A percentile compares a stretch with the other conserved stretches of the same genome.
phyloP scores from a whole-genome alignment of 2,113 vertebrate species.

The Hemiprocne comata region DNA sequence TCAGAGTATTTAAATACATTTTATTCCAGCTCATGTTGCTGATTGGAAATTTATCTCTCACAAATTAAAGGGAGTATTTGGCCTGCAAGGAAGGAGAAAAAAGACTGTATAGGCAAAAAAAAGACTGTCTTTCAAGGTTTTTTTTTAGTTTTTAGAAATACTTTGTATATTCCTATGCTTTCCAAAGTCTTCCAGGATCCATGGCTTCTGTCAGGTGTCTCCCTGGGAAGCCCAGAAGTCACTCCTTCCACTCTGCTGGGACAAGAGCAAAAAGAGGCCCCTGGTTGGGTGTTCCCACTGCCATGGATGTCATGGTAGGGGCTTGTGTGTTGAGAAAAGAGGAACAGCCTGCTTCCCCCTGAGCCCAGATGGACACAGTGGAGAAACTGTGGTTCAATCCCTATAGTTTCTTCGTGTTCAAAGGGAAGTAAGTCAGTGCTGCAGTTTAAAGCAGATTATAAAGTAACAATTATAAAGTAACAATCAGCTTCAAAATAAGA shows the following conservation, averaged over 20 bases:
- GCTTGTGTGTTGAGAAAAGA: not conserved
- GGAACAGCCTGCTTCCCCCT: not conserved
- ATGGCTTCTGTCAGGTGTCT: accelerated
- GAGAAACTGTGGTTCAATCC: not conserved
- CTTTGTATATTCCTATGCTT: accelerated
- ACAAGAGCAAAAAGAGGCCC: accelerated
- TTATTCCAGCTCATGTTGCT: not conserved
- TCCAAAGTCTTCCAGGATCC: not conserved
- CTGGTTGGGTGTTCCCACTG: accelerated
- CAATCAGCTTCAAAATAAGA: not conserved
- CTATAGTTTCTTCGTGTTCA: not conserved
- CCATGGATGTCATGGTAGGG: accelerated
- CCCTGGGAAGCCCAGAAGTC: not conserved
- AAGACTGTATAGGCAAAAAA: not conserved
- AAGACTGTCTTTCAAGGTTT: not conserved
- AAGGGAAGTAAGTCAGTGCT: not conserved
- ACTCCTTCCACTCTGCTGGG: not conserved
- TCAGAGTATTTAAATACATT: not conserved
- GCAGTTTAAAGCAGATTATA: not conserved
- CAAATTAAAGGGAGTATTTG: not conserved
- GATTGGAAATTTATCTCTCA: not conserved
- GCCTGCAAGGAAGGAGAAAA: not conserved
- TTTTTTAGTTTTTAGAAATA: not conserved
- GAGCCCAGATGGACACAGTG: accelerated
- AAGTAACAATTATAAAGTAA: not conserved